Evolutionary conservation across 2,797 vertebrate species (phyloP).

Genomic region (Chelon auratus): DNA sequence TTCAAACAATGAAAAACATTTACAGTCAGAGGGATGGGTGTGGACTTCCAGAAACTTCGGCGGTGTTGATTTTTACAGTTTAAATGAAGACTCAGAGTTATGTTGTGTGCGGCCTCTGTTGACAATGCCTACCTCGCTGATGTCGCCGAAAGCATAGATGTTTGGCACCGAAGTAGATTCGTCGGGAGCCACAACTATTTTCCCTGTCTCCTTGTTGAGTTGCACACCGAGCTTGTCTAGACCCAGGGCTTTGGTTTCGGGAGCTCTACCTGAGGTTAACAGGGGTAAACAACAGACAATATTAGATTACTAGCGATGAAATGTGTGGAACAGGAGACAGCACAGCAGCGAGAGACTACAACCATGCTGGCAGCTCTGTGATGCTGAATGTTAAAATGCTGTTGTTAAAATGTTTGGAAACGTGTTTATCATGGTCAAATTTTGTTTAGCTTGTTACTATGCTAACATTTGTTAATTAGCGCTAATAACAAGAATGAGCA

Average conservation of each 20-base stretch:
- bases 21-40: slow-evolving; percentile 17
- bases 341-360: neutral
- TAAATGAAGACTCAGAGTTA: slow-evolving; percentile 15
- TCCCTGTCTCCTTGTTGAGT: slow-evolving; percentile 85
- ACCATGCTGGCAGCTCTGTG: too few species aligned
- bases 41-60: slow-evolving; percentile 15
- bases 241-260: slow-evolving; percentile 87
- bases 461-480: neutral
- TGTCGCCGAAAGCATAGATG: slow-evolving; percentile 94
- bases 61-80: neutral
- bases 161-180: slow-evolving; percentile 92
- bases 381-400: too few species aligned
- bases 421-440: too few species aligned
- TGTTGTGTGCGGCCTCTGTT: neutral
- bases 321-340: neutral
- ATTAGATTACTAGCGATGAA: slow-evolving; percentile 29
- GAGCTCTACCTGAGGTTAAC: slow-evolving; percentile 87
- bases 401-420: too few species aligned
- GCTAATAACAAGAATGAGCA: neutral
- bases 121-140: slow-evolving; percentile 86
- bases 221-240: slow-evolving; percentile 87
- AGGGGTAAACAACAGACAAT: slow-evolving; percentile 39
- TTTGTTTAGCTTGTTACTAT: too few species aligned
- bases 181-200: slow-evolving; percentile 87
- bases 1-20: slow-evolving; percentile 28